A percentile compares a stretch with the other conserved stretches of the same genome.
Conservation (phyloP, 2,113 vertebrate genomes). For the Corythaeola cristata region DNA sequence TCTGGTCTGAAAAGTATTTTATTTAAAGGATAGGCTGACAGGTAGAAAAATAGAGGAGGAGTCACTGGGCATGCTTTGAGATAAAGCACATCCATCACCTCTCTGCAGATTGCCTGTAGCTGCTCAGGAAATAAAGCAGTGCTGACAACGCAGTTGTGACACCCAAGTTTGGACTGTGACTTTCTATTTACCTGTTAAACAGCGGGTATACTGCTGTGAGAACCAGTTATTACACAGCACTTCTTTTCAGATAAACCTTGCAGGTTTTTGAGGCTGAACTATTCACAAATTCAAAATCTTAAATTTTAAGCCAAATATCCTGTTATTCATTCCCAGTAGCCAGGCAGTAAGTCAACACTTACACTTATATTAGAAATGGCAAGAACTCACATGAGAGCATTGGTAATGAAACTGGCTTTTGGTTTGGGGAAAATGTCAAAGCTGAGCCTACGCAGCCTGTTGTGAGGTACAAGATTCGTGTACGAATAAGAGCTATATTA, state of each 20-base stretch:
- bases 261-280: background rate
- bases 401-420: background rate
- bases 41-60: background rate
- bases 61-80: background rate
- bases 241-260: background rate
- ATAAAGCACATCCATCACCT: background rate
- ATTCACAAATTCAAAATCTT: background rate
- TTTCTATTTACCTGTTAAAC: background rate
- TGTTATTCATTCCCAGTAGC: background rate
- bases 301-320: conserved; percentile 16
- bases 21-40: background rate
- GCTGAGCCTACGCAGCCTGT: background rate
- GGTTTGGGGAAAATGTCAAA: background rate
- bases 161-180: too few species aligned
- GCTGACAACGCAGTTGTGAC: background rate
- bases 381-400: background rate
- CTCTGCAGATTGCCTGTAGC: background rate
- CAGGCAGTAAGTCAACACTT: conserved; percentile 4
- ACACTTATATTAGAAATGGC: background rate
- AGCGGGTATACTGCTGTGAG: background rate
- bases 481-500: background rate
- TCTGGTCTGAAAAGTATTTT: background rate
- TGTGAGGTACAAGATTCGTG: background rate
- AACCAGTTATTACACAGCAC: background rate
- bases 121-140: background rate